These are phyloP conservation scores for Camelus bactrianus DNA, from an alignment of 2,113 vertebrate genomes.

Conservation along the genomic window DNA sequence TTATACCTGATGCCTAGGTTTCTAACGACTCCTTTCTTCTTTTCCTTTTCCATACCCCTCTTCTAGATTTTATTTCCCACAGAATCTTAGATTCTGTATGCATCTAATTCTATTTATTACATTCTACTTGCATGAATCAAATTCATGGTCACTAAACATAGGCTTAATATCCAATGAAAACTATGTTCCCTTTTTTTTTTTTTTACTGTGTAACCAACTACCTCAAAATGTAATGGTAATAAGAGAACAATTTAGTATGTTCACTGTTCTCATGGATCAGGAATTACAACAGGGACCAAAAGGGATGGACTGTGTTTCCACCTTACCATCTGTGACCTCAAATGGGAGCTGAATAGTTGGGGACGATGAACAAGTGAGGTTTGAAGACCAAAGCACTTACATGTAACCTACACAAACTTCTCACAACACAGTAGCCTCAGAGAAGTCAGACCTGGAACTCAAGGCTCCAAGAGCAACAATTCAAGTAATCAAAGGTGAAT, in stretches of 20 bases:
- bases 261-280: background rate
- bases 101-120: background rate
- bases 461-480: background rate
- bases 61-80: background rate
- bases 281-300: background rate
- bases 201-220: background rate
- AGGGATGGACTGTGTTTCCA: background rate
- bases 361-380: background rate
- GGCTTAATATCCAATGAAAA: background rate
- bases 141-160: background rate
- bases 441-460: no score
- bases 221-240: background rate
- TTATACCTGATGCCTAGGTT: background rate
- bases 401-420: background rate
- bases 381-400: background rate
- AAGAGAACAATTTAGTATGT: background rate
- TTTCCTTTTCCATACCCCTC: background rate
- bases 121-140: background rate
- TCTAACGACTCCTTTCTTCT: background rate
- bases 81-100: background rate
- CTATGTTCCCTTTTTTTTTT: background rate
- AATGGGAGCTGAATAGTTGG: background rate
- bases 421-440: background rate
- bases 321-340: background rate
- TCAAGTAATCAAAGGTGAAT: background rate